Percentiles rank a stretch among this genome's conserved stretches.
phyloP scores from a whole-genome alignment of 1,140 invertebrate genomes.

The Aethina tumida region DNA sequence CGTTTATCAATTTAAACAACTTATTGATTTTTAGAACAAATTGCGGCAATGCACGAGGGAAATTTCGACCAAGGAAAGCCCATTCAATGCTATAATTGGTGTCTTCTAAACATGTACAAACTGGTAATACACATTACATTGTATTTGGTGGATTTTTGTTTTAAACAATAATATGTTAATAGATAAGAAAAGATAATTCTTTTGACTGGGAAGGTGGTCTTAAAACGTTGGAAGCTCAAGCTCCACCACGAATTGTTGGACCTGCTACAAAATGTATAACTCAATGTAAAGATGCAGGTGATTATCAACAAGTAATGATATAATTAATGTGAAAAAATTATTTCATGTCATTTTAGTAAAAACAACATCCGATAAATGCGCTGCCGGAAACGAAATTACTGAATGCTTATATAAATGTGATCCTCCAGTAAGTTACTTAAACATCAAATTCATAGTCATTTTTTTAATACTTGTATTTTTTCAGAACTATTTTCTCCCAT shows the following conservation, averaged over 20 bases:
- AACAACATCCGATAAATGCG: conserved; percentile 20
- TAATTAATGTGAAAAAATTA: no score
- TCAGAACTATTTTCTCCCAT: no score
- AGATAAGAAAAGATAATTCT: conserved; percentile 22
- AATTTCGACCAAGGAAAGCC: conserved; percentile 19
- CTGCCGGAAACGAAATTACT: conserved; percentile 21
- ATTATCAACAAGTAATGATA: background rate
- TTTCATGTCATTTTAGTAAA: conserved; percentile 16
- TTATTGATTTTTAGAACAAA: conserved; percentile 19
- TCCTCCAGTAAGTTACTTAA: conserved; percentile 19
- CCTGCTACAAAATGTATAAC: conserved; percentile 11
- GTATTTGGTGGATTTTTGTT: conserved; percentile 2
- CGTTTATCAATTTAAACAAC: conserved; percentile 4
- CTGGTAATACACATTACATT: no score
- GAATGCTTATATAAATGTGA: conserved; percentile 21
- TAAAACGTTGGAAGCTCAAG: conserved; percentile 14
- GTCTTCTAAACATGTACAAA: conserved; percentile 23
- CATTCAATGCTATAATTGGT: conserved; percentile 23
- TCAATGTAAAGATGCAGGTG: conserved; percentile 24
- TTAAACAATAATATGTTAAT: conserved; percentile 1
- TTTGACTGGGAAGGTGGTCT: conserved; percentile 24
- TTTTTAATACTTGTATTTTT: no score
- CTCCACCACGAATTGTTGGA: conserved; percentile 14
- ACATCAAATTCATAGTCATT: no score
- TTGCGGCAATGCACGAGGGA: conserved; percentile 22